A percentile compares a stretch with the other conserved stretches of the same genome.
These are phyloP conservation scores for Labeo rohita DNA, from an alignment of 2,113 vertebrate species.

Conservation along the genomic window DNA sequence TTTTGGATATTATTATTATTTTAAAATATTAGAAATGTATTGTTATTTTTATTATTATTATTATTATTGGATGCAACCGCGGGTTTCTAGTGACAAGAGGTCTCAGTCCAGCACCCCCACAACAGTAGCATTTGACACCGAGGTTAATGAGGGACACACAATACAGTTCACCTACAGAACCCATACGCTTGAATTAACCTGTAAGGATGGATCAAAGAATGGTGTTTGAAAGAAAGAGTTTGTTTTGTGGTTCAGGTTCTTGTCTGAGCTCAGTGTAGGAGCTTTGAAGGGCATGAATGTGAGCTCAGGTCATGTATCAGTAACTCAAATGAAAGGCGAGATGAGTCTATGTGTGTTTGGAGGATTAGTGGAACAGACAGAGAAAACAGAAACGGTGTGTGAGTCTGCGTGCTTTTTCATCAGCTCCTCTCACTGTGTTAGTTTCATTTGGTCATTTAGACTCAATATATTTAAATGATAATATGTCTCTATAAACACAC, in stretches of 20 bases:
- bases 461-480: not conserved
- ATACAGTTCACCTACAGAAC: not conserved
- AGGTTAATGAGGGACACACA: constrained; percentile 18
- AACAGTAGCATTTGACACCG: constrained; percentile 16
- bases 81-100: not conserved
- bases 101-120: constrained; percentile 28
- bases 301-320: constrained; percentile 38
- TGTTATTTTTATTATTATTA: not conserved
- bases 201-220: not conserved
- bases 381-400: not conserved
- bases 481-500: not conserved
- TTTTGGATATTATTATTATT: not conserved
- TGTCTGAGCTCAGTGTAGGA: not conserved
- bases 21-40: not conserved
- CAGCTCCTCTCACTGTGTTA: not conserved
- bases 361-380: not conserved
- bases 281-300: not conserved
- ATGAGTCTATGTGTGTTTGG: not conserved
- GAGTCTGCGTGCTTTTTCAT: not conserved
- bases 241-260: constrained; percentile 24
- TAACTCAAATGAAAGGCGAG: constrained; percentile 33
- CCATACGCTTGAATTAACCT: not conserved
- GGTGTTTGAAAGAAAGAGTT: not conserved
- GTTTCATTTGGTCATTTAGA: not conserved
- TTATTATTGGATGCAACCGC: not conserved